phyloP scores from a whole-genome alignment of 2,888 invertebrate genomes.

The Clostera curtula region DNA sequence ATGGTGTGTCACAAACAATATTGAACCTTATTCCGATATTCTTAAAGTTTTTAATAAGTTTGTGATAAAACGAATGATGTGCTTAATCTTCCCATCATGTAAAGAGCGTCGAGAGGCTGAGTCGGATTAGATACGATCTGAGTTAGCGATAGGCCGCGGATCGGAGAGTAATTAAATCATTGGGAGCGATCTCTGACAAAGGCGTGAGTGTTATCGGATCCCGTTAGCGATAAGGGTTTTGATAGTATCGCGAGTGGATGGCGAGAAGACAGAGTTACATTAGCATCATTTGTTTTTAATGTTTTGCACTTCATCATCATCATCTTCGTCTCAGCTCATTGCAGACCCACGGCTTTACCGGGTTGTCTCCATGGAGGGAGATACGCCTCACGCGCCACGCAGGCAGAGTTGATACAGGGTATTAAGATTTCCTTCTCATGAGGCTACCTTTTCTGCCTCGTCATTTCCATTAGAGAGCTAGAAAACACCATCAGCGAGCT shows the following conservation, averaged over 20 bases:
- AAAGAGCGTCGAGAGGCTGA: constrained; percentile 19
- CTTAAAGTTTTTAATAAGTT: neutral
- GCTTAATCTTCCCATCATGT: constrained; percentile 25
- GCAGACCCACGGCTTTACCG: no score
- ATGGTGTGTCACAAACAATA: neutral
- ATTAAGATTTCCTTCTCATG: no score
- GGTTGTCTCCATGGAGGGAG: no score
- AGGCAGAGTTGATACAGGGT: no score
- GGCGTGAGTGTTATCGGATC: constrained; percentile 2
- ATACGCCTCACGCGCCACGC: no score
- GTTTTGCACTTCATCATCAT: no score
- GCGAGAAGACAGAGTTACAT: constrained; percentile 3
- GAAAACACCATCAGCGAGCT: no score
- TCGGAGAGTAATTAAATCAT: constrained; percentile 22
- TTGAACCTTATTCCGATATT: constrained; percentile 1
- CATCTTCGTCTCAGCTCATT: no score
- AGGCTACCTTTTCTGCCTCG: no score
- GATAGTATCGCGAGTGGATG: neutral
- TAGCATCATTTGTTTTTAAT: constrained; percentile 1
- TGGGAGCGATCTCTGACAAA: constrained; percentile 13
- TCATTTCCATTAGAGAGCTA: no score
- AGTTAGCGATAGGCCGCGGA: constrained; percentile 14
- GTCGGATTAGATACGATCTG: constrained; percentile 20
- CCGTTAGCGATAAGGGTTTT: neutral
- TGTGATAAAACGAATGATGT: constrained; percentile 7